phyloP scores from a whole-genome alignment of 2,888 invertebrate genomes.

The Therioaphis trifolii region DNA sequence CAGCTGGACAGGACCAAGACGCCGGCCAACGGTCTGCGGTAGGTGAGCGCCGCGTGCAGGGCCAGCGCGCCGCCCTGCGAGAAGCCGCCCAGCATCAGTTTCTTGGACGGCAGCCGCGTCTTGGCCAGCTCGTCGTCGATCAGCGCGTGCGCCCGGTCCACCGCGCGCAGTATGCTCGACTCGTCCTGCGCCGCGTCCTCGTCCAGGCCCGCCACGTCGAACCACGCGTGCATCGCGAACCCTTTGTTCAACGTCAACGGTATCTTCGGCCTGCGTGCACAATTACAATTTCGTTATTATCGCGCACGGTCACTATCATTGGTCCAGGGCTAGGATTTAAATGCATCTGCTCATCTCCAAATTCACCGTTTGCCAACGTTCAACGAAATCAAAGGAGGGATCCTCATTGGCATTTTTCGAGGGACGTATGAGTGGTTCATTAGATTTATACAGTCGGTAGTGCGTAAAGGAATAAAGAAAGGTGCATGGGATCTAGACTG shows the following conservation, averaged over 20 bases:
- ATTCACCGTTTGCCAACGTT: no score
- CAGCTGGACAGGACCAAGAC: constrained; percentile 91
- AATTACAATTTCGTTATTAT: no score
- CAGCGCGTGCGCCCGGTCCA: constrained; percentile 79
- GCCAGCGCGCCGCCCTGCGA: constrained; percentile 98
- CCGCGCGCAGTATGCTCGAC: constrained; percentile 84
- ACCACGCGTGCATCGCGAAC: constrained; percentile 94
- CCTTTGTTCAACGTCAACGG: constrained; percentile 92
- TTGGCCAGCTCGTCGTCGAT: constrained; percentile 71
- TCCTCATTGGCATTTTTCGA: no score
- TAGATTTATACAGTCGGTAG: no score
- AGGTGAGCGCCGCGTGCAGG: constrained; percentile 89
- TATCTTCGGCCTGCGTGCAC: constrained; percentile 73
- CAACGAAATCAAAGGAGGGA: no score
- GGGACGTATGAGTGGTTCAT: no score
- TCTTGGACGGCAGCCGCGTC: constrained; percentile 70
- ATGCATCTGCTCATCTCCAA: no score
- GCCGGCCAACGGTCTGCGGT: constrained; percentile 84
- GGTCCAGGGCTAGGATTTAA: no score
- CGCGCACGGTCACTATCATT: no score
- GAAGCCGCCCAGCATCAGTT: constrained; percentile 93
- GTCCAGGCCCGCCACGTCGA: constrained; percentile 87
- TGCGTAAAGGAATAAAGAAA: no score
- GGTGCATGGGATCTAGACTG: no score
- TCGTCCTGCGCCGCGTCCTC: constrained; percentile 91